Percentiles rank a stretch among this genome's conserved stretches.
These are phyloP conservation scores for Willisornis vidua DNA, from an alignment of 2,113 vertebrate species.

Conservation along the genomic window DNA sequence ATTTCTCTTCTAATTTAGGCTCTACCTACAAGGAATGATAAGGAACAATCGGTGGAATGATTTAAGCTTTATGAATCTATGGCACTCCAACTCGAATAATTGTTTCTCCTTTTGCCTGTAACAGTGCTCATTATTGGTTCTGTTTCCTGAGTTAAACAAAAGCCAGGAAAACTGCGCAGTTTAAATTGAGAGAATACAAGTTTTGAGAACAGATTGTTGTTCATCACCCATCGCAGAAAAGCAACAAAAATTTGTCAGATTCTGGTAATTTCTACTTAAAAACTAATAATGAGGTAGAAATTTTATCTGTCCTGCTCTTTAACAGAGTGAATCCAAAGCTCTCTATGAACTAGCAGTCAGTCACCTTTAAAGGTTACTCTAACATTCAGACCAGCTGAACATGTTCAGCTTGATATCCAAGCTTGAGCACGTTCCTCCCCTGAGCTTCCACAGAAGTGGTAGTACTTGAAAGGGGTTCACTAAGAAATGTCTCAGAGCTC, in stretches of 20 bases:
- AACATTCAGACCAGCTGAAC: background rate
- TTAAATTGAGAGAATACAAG: background rate
- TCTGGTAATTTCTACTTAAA: background rate
- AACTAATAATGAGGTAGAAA: background rate
- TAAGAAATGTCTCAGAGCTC: background rate
- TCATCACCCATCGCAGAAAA: background rate
- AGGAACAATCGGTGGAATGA: background rate
- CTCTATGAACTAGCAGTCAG: background rate
- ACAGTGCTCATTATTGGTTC: background rate
- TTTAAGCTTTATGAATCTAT: background rate
- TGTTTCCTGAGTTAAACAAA: background rate
- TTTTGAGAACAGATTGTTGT: background rate
- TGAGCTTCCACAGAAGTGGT: background rate
- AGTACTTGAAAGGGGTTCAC: background rate
- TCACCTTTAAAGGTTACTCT: background rate
- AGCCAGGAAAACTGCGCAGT: background rate
- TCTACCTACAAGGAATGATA: background rate
- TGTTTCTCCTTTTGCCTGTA: background rate
- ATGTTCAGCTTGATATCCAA: background rate
- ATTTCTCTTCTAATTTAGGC: background rate
- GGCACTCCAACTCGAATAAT: background rate
- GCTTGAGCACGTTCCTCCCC: background rate
- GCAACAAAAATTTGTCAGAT: background rate
- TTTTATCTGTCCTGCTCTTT: background rate
- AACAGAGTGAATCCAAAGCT: background rate